Conservation (phyloP, 2,113 vertebrate species). For the Illadopsis cleaveri region DNA sequence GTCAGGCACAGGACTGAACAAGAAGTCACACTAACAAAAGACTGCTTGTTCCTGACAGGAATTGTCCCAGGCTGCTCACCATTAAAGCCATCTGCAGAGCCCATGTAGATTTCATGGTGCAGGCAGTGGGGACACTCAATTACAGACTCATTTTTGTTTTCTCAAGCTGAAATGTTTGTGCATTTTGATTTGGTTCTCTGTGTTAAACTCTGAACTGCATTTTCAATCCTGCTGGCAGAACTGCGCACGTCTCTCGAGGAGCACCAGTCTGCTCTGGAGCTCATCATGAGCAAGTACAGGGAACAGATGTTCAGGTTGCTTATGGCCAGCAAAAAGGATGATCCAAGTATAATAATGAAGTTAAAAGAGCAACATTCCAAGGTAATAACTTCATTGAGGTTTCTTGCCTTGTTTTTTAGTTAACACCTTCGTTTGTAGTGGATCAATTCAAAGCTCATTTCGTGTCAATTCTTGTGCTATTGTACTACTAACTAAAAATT, state of each 20-base stretch:
- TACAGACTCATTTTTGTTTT: not conserved
- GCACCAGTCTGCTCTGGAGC: conserved; percentile 95
- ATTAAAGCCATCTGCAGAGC: not conserved
- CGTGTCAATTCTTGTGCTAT: not conserved
- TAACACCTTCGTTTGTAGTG: not conserved
- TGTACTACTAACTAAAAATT: not conserved
- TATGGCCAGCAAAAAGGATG: conserved; percentile 93
- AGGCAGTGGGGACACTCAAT: not conserved
- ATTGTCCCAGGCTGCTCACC: not conserved
- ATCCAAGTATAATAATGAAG: conserved; percentile 87
- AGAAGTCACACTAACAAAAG: not conserved
- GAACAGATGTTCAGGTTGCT: conserved; percentile 95
- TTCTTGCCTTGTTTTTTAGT: not conserved
- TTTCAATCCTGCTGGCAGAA: conserved; percentile 74
- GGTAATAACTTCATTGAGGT: conserved; percentile 59
- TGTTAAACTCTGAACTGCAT: not conserved
- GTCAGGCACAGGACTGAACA: not conserved
- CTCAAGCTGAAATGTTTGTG: not conserved
- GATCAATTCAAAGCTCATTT: not conserved
- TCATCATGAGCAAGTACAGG: conserved; percentile 98
- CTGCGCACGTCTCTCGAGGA: conserved; percentile 92
- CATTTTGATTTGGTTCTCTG: not conserved
- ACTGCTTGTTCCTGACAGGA: not conserved
- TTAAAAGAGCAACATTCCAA: conserved; percentile 95
- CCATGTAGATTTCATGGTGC: not conserved